Base-by-base conservation (phyloP, 1,140 invertebrate genomes). In the Aethina tumida region DNA sequence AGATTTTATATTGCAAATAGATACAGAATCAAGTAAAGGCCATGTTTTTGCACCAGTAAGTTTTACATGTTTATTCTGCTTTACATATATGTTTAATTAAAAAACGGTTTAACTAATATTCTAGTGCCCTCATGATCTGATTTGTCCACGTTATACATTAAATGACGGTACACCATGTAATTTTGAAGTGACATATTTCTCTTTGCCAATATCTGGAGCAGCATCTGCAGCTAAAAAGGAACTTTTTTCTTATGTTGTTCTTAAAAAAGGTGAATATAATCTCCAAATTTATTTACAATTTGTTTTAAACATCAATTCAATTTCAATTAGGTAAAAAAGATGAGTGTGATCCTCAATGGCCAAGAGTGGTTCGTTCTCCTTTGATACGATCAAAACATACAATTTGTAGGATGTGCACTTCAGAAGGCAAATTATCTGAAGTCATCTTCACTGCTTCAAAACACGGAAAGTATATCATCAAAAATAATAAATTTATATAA, bases 41-140 rank as follows among this genome's bases (percentile, higher is more conserved):
- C 75, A 84, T 51, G 72, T 85, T 21, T 77, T 87, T 59, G 74
- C 83, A 28, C 88, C 83, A 8, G 82, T 84, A 67, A 72, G 66
- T 67, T 47, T 18, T 21, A 24, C 8, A 22, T 25, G n/a, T 35
- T 22, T 35, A 15, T 22, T 29, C 4, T 7, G n/a, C 5, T 37
- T 25, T 29, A n/a, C n/a, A n/a, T n/a, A n/a, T n/a, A n/a, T n/a
- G n/a, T n/a, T n/a, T n/a, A n/a, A n/a, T n/a, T n/a, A n/a, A n/a
- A n/a, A n/a, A n/a, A 32, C 2, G 8, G 13, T 16, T 13, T 24
- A 29, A 26, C 30, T 37, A 22, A 31, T 9, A 46, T 45, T 55
- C 41, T 45, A 90, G 71, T 94, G 89, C 64, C 79, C 88, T 0
- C 85, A 92, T 57, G 79, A 91, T 42, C 55, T 62, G 7, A 38